Evolutionary conservation across 2,888 invertebrate species (phyloP).

Genomic region (Campoletis raptor): DNA sequence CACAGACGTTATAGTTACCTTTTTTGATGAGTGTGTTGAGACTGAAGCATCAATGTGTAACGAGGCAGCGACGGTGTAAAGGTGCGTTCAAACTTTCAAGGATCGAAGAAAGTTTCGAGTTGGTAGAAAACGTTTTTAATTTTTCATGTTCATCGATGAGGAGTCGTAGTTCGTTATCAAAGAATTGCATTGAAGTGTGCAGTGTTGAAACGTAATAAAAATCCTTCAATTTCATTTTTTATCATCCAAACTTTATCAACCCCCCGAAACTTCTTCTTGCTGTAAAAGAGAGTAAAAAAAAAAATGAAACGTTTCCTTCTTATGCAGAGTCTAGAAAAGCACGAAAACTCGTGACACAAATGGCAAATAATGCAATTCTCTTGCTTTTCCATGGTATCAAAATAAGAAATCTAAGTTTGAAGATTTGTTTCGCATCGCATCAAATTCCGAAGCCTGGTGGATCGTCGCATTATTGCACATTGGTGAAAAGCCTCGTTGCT

Average conservation of each 20-base stretch:
- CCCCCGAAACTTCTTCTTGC: neutral
- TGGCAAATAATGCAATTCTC: neutral
- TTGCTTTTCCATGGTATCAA: neutral
- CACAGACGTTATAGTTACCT: neutral
- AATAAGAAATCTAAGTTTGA: neutral
- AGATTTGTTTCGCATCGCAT: neutral
- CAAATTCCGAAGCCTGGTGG: neutral
- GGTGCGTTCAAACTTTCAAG: neutral
- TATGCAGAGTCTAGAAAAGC: neutral
- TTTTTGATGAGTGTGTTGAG: conserved; percentile 18
- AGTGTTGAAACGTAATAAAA: neutral
- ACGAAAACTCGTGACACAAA: neutral
- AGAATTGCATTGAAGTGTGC: neutral
- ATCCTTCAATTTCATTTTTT: neutral
- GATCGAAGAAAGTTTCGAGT: neutral
- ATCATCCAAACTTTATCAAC: neutral
- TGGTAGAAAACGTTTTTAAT: neutral
- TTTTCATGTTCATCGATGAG: neutral
- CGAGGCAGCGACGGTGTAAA: conserved; percentile 26
- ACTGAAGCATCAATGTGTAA: conserved; percentile 30
- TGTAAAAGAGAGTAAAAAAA: neutral
- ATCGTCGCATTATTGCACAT: neutral
- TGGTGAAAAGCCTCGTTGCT: neutral
- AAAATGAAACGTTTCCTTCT: neutral
- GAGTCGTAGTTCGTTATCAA: neutral